Base-by-base conservation (phyloP, 1,140 invertebrate genomes). In the Zaprionus taronus region DNA sequence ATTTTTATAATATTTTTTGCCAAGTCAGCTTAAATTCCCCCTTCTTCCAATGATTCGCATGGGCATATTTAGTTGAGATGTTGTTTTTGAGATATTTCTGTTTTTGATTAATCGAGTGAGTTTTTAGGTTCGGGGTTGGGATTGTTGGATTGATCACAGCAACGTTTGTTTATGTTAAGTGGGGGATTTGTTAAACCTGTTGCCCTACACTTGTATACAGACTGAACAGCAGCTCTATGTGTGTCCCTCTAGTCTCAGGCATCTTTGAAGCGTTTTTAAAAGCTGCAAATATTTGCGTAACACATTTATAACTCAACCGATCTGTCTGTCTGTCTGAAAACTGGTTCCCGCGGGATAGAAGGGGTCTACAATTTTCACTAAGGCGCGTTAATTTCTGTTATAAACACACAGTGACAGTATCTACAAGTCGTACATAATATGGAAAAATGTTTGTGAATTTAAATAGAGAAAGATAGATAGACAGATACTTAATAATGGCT, bases 361-460 rank as follows among this genome's bases (percentile, higher is more conserved):
- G 34, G n/a, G 28, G 53, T 28, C 22, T 51, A 49, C 47, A 66
- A 77, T 90, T 89, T 90, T 89, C 81, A 89, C 84, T 90, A 76
- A 84, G 68, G 63, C 79, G 69, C 79, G 84, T 73, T 89, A 90
- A 89, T 89, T 89, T 79, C 51, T 69, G 71, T 79, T 70, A 90
- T 86, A 90, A 90, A 89, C 79, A 89, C 15, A 22, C 41, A 20
- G 49, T 57, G 72, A 53, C 61, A 72, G 68, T 44, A 65, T 68
- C 34, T 51, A 57, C 15, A 41, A 28, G 9, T 65, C 20, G 60
- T 20, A 56, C n/a, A 38, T 20, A 38, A 36, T 65, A 53, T 57
- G 53, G 47, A 44, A 41, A 60, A 58, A 49, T 63, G 17, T 41
- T 22, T 34, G 31, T 34, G 14, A 20, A 28, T 62, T 69, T 57